These are phyloP conservation scores for Diabrotica balteata DNA, from an alignment of 2,888 invertebrate genomes.

Conservation along the genomic window DNA sequence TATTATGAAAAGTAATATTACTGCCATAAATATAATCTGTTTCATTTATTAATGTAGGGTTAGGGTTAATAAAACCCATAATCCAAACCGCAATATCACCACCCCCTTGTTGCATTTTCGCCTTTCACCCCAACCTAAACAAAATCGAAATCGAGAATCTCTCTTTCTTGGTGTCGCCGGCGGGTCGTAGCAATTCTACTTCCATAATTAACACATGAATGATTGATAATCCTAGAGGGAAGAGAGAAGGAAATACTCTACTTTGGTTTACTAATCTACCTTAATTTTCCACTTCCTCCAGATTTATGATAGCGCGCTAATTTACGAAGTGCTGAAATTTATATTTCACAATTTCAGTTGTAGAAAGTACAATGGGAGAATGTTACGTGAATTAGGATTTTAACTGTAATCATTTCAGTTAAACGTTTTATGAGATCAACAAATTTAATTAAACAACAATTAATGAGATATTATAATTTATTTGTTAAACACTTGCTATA, in stretches of 20 bases:
- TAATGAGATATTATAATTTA: too few species aligned
- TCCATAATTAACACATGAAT: slow-evolving; percentile 39
- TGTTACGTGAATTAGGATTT: not conserved
- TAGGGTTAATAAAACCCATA: not conserved
- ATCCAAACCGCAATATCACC: not conserved
- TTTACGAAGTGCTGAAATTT: slow-evolving; percentile 26
- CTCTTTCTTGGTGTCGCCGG: slow-evolving; percentile 7
- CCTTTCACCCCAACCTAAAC: not conserved
- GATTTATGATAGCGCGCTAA: slow-evolving; percentile 31
- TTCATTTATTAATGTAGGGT: not conserved
- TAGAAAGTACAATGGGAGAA: slow-evolving; percentile 2
- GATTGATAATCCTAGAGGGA: slow-evolving; percentile 36
- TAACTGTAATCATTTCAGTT: not conserved
- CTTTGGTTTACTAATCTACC: slow-evolving; percentile 30
- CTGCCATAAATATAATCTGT: not conserved
- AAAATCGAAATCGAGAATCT: slow-evolving; percentile 5
- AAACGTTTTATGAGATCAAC: not conserved
- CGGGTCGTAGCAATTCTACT: slow-evolving; percentile 30
- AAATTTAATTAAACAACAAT: too few species aligned
- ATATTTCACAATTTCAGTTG: slow-evolving; percentile 12
- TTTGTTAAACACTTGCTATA: too few species aligned
- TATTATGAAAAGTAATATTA: not conserved
- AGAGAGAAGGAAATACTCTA: slow-evolving; percentile 30
- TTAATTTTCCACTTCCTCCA: slow-evolving; percentile 28
- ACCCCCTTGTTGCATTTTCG: not conserved